A percentile compares a stretch with the other conserved stretches of the same genome.
phyloP scores from a whole-genome alignment of 2,888 invertebrate species.

The Nineta flava region DNA sequence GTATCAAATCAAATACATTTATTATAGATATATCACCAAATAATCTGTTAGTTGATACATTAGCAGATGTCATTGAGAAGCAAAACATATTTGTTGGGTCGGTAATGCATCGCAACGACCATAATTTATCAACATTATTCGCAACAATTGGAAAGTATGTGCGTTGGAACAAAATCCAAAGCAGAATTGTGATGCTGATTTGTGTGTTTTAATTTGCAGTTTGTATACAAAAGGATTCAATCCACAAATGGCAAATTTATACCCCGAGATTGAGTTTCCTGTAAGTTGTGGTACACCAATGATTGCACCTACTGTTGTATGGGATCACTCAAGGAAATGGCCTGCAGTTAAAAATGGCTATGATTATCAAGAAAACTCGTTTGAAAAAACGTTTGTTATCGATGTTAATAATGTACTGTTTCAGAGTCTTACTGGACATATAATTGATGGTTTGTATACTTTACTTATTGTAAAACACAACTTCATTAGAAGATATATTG shows the following conservation, averaged over 20 bases:
- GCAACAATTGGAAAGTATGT: slow-evolving; percentile 46
- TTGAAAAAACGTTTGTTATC: slow-evolving; percentile 44
- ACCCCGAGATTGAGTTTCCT: slow-evolving; percentile 60
- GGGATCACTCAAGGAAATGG: slow-evolving; percentile 76
- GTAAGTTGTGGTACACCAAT: slow-evolving; percentile 77
- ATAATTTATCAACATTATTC: slow-evolving; percentile 43
- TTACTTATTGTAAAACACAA: too few relatives aligned
- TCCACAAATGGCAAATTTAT: slow-evolving; percentile 57
- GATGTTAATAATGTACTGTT: slow-evolving; percentile 40
- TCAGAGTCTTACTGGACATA: slow-evolving; percentile 61
- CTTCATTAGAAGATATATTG: too few relatives aligned
- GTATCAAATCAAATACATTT: slow-evolving; percentile 68
- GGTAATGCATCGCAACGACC: slow-evolving; percentile 53
- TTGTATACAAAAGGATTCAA: slow-evolving; percentile 63
- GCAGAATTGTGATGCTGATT: background rate
- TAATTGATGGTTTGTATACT: slow-evolving; percentile 56
- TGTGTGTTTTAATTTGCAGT: slow-evolving; percentile 27
- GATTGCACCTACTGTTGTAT: slow-evolving; percentile 66
- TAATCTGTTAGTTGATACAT: slow-evolving; percentile 71
- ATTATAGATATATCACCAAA: slow-evolving; percentile 84
- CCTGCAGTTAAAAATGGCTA: slow-evolving; percentile 50
- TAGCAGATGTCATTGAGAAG: slow-evolving; percentile 55
- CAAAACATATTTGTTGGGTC: slow-evolving; percentile 24
- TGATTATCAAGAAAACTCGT: slow-evolving; percentile 48
- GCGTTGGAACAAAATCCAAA: slow-evolving; percentile 9